Evolutionary conservation across 2,797 vertebrate species (phyloP), one percentile per base, ranked within the genome.

Genomic region (Notolepis coatsorum): DNA sequence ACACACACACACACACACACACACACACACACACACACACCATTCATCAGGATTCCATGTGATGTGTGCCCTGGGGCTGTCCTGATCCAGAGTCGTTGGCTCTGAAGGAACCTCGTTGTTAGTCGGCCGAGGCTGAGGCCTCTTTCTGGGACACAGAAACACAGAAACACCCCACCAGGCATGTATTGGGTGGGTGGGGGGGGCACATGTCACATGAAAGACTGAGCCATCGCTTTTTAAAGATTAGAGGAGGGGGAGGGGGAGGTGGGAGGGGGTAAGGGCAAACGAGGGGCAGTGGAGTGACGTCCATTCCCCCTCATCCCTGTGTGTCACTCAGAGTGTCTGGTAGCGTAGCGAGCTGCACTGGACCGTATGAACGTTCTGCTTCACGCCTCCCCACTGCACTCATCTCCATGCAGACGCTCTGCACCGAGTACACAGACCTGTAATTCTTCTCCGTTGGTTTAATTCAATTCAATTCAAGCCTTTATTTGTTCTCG

Each of bases 61-160:
- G 88, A 87, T 88, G 79, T 78, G 71, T 61, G 72, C 83, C 87
- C 83, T 39, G 57, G 64, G 81, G 88, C 74, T 54, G 67, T 65
- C 31, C 68, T 38, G 63, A 69, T 70, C 83, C 72, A 65, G 39
- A 79, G 73, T 79, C 71, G 58, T 70, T 66, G 73, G 73, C 15
- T 47, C 45, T 84, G 85, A 91, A 89, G 83, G 76, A 82, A 72
- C 73, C 73, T 82, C 72, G 88, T 89, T 91, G 90, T 92, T 86
- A 68, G 62, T 24, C 2, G 30, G 54, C 80, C 81, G 77, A 81
- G 88, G 78, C 57, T 68, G 15, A 66, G 45, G 49, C 65, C 61
- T 65, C 39, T 90, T 87, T 88, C 84, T 88, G 87, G 87, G 86
- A 81, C 80, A 77, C 61, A 67, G 58, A 75, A 66, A n/a, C n/a